Conservation (phyloP, 2,797 vertebrate genomes). For the Meriones psammophilus region DNA sequence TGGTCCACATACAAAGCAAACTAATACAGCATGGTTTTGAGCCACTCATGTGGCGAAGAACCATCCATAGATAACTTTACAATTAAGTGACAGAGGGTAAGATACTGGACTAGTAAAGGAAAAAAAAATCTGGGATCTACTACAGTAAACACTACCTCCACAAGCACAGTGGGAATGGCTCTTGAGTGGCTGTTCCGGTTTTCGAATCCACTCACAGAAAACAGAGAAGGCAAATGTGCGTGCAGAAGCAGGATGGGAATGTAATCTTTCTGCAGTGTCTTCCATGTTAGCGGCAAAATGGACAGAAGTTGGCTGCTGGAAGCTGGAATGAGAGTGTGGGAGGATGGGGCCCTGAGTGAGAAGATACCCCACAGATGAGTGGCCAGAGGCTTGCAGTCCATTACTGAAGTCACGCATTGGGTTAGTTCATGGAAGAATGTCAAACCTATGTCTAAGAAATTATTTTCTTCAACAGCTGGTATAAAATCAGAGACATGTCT, state of each 20-base stretch:
- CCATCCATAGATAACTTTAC: background rate
- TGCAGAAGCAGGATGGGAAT: background rate
- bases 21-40: background rate
- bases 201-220: background rate
- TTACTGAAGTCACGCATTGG: conserved; percentile 15
- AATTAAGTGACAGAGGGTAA: background rate
- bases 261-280: background rate
- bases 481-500: background rate
- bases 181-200: background rate
- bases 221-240: background rate
- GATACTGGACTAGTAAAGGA: background rate
- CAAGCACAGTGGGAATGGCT: background rate
- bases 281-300: background rate
- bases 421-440: background rate
- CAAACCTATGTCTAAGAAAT: background rate
- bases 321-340: background rate
- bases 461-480: background rate
- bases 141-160: background rate
- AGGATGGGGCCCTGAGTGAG: rapidly evolving
- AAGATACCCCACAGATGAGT: background rate
- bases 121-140: background rate
- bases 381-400: background rate
- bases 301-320: background rate
- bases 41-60: background rate
- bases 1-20: background rate